Conservation (phyloP, 64 coral and sea anemone genomes). For the Dendrophyllia cribrosa region DNA sequence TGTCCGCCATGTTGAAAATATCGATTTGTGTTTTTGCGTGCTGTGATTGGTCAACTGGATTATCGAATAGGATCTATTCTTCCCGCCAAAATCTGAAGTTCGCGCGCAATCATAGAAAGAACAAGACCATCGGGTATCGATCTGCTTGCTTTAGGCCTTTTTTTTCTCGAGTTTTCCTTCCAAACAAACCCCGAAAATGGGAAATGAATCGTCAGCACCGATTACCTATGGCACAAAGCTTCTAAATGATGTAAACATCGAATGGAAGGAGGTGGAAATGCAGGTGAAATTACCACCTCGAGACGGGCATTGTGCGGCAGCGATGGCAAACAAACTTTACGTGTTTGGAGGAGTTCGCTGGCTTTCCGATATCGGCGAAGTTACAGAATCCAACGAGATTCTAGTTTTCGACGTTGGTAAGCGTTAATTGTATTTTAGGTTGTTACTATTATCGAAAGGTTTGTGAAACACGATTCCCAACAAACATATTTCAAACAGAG, state of each 20-base stretch:
- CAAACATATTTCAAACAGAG: too few relatives aligned
- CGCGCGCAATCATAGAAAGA: background rate
- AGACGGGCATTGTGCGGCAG: conserved; percentile 83
- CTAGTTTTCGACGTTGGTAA: conserved; percentile 77
- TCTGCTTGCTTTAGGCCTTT: background rate
- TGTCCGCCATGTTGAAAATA: conserved; percentile 44
- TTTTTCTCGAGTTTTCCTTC: background rate
- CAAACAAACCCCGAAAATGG: conserved; percentile 47
- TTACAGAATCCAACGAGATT: conserved; percentile 75
- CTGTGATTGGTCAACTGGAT: background rate
- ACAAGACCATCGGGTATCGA: background rate
- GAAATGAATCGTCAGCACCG: conserved; percentile 73
- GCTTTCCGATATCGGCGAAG: conserved; percentile 63
- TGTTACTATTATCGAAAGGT: too few relatives aligned
- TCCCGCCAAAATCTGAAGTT: conserved; percentile 36
- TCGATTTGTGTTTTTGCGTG: background rate
- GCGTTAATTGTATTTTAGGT: background rate
- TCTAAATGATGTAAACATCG: conserved; percentile 67
- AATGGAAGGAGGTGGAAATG: conserved; percentile 62
- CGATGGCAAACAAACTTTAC: conserved; percentile 66
- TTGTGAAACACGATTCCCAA: background rate
- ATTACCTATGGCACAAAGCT: conserved; percentile 72
- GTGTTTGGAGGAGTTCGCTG: conserved; percentile 82
- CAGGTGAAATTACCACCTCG: conserved; percentile 52
- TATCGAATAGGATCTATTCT: background rate